Conservation (phyloP, 2,113 vertebrate species). For the Phyllostomus discolor region DNA sequence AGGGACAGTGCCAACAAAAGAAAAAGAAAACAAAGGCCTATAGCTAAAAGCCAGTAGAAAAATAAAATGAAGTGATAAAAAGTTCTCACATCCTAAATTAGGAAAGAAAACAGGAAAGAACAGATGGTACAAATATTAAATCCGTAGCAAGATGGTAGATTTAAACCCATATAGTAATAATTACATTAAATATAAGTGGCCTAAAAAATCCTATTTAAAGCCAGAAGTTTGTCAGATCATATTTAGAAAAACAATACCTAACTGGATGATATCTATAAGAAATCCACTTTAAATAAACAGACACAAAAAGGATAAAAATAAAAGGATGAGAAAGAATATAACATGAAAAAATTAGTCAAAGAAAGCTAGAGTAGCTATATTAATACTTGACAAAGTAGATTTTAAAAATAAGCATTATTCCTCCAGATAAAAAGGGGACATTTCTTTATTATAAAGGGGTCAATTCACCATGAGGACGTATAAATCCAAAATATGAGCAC, state of each 20-base stretch:
- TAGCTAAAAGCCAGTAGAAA: background rate
- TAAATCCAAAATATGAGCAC: background rate
- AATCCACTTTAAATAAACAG: constrained; percentile 21
- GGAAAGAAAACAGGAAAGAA: background rate
- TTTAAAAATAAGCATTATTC: background rate
- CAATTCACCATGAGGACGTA: background rate
- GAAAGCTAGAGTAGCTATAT: background rate
- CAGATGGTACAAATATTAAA: background rate
- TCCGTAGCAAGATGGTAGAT: background rate
- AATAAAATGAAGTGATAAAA: constrained; percentile 5
- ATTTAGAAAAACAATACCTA: background rate
- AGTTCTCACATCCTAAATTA: background rate
- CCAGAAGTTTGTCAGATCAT: background rate
- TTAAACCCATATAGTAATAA: background rate
- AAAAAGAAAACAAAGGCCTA: background rate
- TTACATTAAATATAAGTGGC: background rate
- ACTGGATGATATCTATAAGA: background rate
- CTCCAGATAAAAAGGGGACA: background rate
- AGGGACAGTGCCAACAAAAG: background rate
- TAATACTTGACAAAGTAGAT: background rate
- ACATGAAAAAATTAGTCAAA: background rate
- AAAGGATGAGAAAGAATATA: background rate
- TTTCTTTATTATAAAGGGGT: background rate
- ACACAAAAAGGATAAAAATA: background rate
- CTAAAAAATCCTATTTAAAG: background rate